A percentile compares a stretch with the other conserved stretches of the same genome.
These are phyloP conservation scores for Frankliniella fusca DNA, from an alignment of 2,888 invertebrate genomes.

Conservation along the genomic window DNA sequence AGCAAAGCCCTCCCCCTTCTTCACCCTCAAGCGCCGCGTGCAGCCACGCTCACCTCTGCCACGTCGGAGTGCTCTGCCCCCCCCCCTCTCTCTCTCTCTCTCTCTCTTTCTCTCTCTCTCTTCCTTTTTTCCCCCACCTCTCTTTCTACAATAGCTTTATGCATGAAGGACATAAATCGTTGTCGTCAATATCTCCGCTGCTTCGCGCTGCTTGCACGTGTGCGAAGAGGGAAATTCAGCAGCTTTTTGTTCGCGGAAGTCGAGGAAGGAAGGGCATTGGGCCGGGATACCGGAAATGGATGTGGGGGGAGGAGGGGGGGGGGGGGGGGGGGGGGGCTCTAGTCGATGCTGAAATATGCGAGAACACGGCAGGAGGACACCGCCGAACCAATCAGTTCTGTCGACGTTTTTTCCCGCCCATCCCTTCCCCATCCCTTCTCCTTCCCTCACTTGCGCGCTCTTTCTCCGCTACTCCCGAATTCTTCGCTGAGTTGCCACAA, in stretches of 20 bases:
- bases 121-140: background rate
- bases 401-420: background rate
- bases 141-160: slow-evolving; percentile 23
- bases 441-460: background rate
- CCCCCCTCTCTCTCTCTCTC: background rate
- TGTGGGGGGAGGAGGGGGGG: background rate
- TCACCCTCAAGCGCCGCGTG: background rate
- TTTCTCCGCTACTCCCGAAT: too few species aligned
- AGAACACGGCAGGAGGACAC: background rate
- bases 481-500: too few species aligned
- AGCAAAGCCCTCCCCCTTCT: background rate
- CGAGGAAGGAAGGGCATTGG: background rate
- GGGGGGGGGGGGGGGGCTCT: background rate
- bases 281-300: slow-evolving; percentile 13
- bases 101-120: background rate
- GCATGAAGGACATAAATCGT: slow-evolving; percentile 26
- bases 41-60: slow-evolving; percentile 1
- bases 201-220: background rate
- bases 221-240: background rate
- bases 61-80: background rate
- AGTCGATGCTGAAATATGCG: slow-evolving; percentile 3
- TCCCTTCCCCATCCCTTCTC: background rate
- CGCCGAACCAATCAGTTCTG: background rate
- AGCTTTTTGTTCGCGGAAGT: slow-evolving; percentile 5
- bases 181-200: slow-evolving; percentile 21